Conservation (phyloP, 2,113 vertebrate species). For the Gopherus flavomarginatus region DNA sequence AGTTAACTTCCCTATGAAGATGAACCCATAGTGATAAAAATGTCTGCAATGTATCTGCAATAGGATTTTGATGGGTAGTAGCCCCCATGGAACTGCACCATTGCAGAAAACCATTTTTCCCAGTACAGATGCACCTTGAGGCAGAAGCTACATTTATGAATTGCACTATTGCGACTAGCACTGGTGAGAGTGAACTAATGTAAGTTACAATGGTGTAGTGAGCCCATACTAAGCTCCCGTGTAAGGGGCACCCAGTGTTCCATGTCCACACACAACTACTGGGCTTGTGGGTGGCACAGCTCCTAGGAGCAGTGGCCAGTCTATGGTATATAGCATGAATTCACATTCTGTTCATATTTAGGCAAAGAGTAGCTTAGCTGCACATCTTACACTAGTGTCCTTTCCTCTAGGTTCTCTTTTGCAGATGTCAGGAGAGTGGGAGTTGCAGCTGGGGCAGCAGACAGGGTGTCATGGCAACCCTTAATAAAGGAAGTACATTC, state of each 20-base stretch:
- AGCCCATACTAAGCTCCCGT: neutral
- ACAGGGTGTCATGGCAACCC: neutral
- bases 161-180: neutral
- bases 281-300: neutral
- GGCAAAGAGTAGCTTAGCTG: conserved; percentile 1
- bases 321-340: neutral
- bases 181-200: neutral
- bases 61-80: no score
- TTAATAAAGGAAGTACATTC: neutral
- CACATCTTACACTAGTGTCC: neutral
- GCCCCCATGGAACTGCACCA: neutral
- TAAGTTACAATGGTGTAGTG: neutral
- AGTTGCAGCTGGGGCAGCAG: neutral
- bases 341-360: neutral
- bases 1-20: neutral
- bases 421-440: neutral
- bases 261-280: neutral
- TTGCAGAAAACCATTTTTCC: neutral
- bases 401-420: neutral
- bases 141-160: neutral
- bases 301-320: neutral
- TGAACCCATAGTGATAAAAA: neutral
- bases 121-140: neutral
- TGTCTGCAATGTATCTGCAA: neutral
- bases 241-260: neutral